Conservation (phyloP, 1,140 invertebrate species). For the Megalopta genalis region DNA sequence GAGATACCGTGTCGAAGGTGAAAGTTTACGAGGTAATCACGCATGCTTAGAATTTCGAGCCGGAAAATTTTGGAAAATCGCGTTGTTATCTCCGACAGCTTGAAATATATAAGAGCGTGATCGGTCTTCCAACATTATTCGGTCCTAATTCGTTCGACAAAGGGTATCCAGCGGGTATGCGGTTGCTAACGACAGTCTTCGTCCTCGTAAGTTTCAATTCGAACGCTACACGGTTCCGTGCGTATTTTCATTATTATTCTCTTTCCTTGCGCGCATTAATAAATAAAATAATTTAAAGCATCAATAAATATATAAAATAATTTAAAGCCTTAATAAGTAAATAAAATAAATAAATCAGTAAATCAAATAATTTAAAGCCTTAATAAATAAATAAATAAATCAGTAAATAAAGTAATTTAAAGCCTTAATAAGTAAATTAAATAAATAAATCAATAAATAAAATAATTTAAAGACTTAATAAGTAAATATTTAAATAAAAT, state of each 20-base stretch:
- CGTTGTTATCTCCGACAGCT: constrained; percentile 7
- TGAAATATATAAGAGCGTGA: constrained; percentile 8
- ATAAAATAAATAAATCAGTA: too few relatives aligned
- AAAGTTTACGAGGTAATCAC: constrained; percentile 3
- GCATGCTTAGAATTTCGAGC: too few relatives aligned
- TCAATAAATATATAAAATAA: background rate
- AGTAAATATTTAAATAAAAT: too few relatives aligned
- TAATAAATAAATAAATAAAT: too few relatives aligned
- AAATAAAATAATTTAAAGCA: background rate
- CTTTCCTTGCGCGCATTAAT: too few relatives aligned
- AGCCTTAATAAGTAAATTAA: too few relatives aligned
- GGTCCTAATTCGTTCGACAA: background rate
- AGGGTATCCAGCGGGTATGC: background rate
- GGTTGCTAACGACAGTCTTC: background rate
- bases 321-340: too few relatives aligned
- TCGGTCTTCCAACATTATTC: background rate
- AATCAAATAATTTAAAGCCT: too few relatives aligned
- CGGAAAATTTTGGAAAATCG: background rate
- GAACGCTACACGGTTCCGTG: background rate
- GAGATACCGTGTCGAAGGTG: background rate
- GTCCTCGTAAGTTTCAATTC: constrained; percentile 36
- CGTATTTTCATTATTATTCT: too few relatives aligned
- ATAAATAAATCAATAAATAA: too few relatives aligned
- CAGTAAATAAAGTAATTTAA: too few relatives aligned
- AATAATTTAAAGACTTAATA: too few relatives aligned